Conservation (phyloP, 2,113 vertebrate genomes). For the Nematolebias whitei region DNA sequence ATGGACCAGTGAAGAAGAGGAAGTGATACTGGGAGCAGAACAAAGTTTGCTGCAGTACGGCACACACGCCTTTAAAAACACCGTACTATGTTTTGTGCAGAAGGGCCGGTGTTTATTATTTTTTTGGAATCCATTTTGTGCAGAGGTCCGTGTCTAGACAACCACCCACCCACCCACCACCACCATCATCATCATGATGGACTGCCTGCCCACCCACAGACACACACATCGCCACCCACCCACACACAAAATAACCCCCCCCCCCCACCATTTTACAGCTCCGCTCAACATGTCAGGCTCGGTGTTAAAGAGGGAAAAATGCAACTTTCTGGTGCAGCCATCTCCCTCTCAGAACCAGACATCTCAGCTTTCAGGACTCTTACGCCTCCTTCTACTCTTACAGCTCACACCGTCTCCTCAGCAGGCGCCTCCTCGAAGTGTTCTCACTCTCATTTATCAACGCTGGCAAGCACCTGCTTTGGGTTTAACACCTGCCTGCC, state of each 20-base stretch:
- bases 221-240: conserved; percentile 25
- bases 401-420: conserved; percentile 38
- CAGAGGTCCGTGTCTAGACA: conserved; percentile 60
- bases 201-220: conserved; percentile 17
- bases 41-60: conserved; percentile 13
- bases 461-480: conserved; percentile 54
- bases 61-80: conserved; percentile 19
- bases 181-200: background rate
- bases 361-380: conserved; percentile 60
- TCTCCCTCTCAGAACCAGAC: conserved; percentile 46
- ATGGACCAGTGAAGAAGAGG: conserved; percentile 40
- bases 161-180: conserved; percentile 11
- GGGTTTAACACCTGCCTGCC: conserved; percentile 61
- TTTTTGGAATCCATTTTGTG: conserved; percentile 43
- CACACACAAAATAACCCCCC: conserved; percentile 26
- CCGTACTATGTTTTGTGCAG: conserved; percentile 16
- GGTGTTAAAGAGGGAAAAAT: conserved; percentile 9
- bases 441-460: conserved; percentile 56
- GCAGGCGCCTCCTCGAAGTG: conserved; percentile 32
- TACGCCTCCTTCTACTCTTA: conserved; percentile 63
- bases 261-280: conserved; percentile 43
- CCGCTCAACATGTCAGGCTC: conserved; percentile 39
- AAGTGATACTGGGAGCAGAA: conserved; percentile 51
- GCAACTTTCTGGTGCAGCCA: conserved; percentile 49
- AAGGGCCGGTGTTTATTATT: background rate